A percentile compares a stretch with the other conserved stretches of the same genome.
Evolutionary conservation across 2,888 invertebrate species (phyloP).

Genomic region (Palloptera scutellata): DNA sequence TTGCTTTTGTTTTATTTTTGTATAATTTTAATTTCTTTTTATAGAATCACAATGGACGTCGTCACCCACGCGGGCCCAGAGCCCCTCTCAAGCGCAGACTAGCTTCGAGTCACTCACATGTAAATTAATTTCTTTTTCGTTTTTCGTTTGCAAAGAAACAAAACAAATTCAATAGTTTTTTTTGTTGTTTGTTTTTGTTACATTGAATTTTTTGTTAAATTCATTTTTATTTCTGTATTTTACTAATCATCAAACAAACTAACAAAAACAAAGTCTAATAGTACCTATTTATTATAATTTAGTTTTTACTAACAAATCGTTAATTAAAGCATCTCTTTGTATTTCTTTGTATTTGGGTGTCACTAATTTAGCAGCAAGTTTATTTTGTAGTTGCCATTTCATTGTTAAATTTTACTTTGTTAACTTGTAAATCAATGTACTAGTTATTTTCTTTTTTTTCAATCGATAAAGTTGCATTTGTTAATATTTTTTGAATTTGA

Average conservation of each 20-base stretch:
- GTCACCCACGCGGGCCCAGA: conserved; percentile 66
- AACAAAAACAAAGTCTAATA: conserved; percentile 4
- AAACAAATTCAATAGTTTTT: conserved; percentile 29
- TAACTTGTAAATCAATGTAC: too few relatives aligned
- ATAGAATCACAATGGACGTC: conserved; percentile 67
- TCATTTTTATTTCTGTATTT: conserved; percentile 19
- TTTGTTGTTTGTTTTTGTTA: conserved; percentile 3
- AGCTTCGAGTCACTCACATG: conserved; percentile 67
- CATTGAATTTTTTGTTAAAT: conserved; percentile 19
- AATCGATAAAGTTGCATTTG: too few relatives aligned
- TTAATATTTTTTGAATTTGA: too few relatives aligned
- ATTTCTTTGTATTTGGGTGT: too few relatives aligned
- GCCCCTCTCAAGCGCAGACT: conserved; percentile 66
- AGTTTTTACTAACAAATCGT: too few relatives aligned
- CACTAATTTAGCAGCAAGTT: too few relatives aligned
- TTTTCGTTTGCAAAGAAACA: too few relatives aligned
- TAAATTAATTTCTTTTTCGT: conserved; percentile 56
- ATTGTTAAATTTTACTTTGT: too few relatives aligned
- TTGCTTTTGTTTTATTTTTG: conserved; percentile 48
- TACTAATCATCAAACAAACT: not conserved
- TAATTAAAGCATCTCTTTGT: too few relatives aligned
- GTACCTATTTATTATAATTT: too few relatives aligned
- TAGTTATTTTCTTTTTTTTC: too few relatives aligned
- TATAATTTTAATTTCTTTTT: conserved; percentile 57
- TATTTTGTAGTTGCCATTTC: too few relatives aligned